A percentile compares a stretch with the other conserved stretches of the same genome.
These are phyloP conservation scores for Dryoscopus gambensis DNA, from an alignment of 2,113 vertebrate species.

Conservation along the genomic window DNA sequence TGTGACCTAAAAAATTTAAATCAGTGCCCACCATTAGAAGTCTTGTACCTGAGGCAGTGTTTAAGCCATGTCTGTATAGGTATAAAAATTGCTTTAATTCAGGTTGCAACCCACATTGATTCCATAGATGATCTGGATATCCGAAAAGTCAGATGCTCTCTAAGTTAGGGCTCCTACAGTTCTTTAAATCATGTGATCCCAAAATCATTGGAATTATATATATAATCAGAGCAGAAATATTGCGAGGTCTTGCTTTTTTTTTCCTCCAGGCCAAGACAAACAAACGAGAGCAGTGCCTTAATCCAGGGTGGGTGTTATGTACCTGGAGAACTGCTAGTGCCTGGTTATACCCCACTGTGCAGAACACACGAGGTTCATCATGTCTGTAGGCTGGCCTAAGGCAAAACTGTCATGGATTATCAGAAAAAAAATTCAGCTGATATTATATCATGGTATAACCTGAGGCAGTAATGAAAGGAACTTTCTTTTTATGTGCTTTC, in stretches of 20 bases:
- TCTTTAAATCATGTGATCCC: neutral
- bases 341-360: neutral
- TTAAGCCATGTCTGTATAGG: neutral
- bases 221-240: neutral
- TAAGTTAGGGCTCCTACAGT: neutral
- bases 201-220: neutral
- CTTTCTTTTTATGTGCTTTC: neutral
- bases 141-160: neutral
- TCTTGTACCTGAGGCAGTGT: neutral
- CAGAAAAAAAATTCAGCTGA: neutral
- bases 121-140: neutral
- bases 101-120: neutral
- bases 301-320: neutral
- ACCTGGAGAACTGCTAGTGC: neutral
- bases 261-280: neutral
- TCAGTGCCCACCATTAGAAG: neutral
- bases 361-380: neutral
- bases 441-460: neutral
- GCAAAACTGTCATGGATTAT: neutral
- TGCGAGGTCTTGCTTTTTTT: neutral
- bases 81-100: neutral
- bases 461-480: neutral
- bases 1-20: neutral
- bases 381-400: neutral
- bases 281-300: neutral